A percentile compares a stretch with the other conserved stretches of the same genome.
Conservation (phyloP, 92 coral and sea anemone species). For the Zoanthus sociatus region DNA sequence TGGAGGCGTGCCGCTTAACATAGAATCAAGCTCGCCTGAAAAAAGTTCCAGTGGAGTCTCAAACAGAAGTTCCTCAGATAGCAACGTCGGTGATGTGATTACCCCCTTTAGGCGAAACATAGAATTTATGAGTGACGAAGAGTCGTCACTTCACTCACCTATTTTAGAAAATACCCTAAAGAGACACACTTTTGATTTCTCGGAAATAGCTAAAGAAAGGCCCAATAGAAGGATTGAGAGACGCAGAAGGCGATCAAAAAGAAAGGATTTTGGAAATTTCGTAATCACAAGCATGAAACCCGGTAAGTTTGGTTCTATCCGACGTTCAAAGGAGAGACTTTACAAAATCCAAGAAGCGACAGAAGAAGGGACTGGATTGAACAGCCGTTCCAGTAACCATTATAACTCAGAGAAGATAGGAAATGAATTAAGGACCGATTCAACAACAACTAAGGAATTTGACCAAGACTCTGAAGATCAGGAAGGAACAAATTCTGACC, state of each 20-base stretch:
- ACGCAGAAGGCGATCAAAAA: constrained; percentile 58
- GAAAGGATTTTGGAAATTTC: constrained; percentile 87
- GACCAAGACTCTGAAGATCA: constrained; percentile 29
- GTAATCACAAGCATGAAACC: constrained; percentile 84
- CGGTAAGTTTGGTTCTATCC: constrained; percentile 88
- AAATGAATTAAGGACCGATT: constrained; percentile 1
- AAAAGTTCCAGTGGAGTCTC: not conserved
- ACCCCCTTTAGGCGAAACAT: constrained; percentile 18
- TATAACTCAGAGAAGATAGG: not conserved
- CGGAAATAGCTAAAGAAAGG: constrained; percentile 71
- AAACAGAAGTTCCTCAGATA: not conserved
- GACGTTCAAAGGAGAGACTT: constrained; percentile 85
- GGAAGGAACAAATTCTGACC: constrained; percentile 41
- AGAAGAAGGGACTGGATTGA: constrained; percentile 69
- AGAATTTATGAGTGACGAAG: constrained; percentile 46
- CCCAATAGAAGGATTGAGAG: constrained; percentile 53
- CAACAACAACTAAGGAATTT: not conserved
- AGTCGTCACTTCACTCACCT: constrained; percentile 47
- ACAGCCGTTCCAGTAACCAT: constrained; percentile 27
- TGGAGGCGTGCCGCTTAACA: constrained; percentile 4
- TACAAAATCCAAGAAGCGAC: constrained; percentile 83
- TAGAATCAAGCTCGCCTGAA: constrained; percentile 1
- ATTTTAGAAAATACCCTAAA: constrained; percentile 52
- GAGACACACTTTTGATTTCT: constrained; percentile 85
- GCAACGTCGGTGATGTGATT: not conserved